Percentiles rank a stretch among this genome's conserved stretches.
These are phyloP conservation scores for Rhagonycha fulva DNA, from an alignment of 2,888 invertebrate species.

Conservation along the genomic window DNA sequence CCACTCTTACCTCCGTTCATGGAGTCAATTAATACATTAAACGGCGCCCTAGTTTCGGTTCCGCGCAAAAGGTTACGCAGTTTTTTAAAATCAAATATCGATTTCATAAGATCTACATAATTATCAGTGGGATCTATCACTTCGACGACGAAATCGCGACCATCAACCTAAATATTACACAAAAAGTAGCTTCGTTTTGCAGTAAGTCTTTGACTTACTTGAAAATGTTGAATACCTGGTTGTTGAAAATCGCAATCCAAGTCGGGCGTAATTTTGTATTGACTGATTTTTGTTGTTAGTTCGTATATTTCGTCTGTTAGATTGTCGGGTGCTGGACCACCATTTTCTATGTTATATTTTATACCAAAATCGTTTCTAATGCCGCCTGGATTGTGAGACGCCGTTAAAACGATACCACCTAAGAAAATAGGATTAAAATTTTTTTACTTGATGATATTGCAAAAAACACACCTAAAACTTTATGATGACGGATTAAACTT, in stretches of 20 bases:
- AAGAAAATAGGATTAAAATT: constrained; percentile 6
- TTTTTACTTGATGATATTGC: background rate
- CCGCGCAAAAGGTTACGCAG: constrained; percentile 77
- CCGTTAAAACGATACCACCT: constrained; percentile 97
- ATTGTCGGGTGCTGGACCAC: constrained; percentile 93
- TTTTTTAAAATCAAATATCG: constrained; percentile 91
- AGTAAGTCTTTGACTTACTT: constrained; percentile 52
- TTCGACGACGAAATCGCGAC: constrained; percentile 76
- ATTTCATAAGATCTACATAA: constrained; percentile 90
- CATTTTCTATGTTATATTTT: constrained; percentile 97
- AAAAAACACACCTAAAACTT: constrained; percentile 66
- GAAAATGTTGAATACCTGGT: constrained; percentile 69
- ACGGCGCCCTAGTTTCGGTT: constrained; percentile 65
- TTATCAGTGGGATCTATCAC: constrained; percentile 90
- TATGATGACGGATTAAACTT: constrained; percentile 85
- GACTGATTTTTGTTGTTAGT: constrained; percentile 74
- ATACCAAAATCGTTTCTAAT: constrained; percentile 98
- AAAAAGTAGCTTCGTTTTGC: background rate
- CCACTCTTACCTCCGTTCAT: constrained; percentile 84
- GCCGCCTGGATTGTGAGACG: constrained; percentile 99
- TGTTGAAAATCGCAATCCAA: constrained; percentile 76
- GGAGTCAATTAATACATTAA: constrained; percentile 88
- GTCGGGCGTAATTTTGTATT: constrained; percentile 81
- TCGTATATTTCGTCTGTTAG: constrained; percentile 89
- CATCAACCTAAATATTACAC: constrained; percentile 63